Base-by-base conservation (phyloP, 2,797 vertebrate species). In the Acanthurus tractus region DNA sequence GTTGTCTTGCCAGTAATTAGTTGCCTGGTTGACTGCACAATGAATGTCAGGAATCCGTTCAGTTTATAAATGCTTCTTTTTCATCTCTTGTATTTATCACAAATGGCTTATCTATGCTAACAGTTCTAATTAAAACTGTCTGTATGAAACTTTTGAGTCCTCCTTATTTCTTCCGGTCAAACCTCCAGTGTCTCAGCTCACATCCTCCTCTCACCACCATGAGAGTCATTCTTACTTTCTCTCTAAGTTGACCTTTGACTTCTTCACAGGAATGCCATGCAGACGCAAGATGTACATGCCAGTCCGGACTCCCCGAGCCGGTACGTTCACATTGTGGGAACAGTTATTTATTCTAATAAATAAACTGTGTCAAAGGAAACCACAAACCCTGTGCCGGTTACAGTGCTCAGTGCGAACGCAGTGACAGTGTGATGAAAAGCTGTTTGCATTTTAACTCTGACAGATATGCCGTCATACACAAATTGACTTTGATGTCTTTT, bases 251-350 rank as follows among this genome's bases (percentile, higher is more conserved):
- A 89, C 74, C 81, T 91, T 42, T 86, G 59, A 84, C 74, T 62
- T 90, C 68, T 85, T 82, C 59, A 56, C 86, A 94, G 94, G 64
- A 83, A 87, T 59, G 69, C 52, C 20, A 6, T 38, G 25, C 70
- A 88, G 82, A 50, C 55, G 12, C 72, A 88, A 70, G 87, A 88
- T 71, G 38, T 66, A 54, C 59, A 78, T 2, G 90, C 86, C 48
- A 15, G 84, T 63, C 85, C 78, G 0, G 74, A 89, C 82, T 91
- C 90, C 78, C 86, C 84, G 0, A 86, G 76, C 82, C 76, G 67
- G 93, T 95, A 92, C 4, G 83, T 78, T 75, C 22, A 73, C 79
- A 63, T 80, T 72, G 22, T 59, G 0, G 18, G 23, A 59, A 29
- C 52, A 53, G 8, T 38, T 36, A 38, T 64, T 64, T 57, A 64